Evolutionary conservation across 2,797 vertebrate genomes (phyloP).

Genomic region (Babyrousa celebensis): DNA sequence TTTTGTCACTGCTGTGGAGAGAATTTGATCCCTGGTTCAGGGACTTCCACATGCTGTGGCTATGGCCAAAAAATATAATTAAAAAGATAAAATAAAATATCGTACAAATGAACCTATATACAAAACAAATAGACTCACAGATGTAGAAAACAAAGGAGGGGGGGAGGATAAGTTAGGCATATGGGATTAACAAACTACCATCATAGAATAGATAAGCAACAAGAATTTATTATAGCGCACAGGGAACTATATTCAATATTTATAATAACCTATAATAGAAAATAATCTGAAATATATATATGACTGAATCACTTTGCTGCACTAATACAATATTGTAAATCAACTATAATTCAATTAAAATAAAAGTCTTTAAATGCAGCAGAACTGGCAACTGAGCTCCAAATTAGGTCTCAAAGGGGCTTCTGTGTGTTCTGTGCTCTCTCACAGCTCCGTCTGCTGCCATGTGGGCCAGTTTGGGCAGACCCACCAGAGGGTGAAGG

Average conservation of each 20-base stretch:
- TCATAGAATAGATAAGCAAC: not conserved
- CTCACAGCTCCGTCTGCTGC: not conserved
- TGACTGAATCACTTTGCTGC: not conserved
- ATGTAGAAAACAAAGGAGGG: not conserved
- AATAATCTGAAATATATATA: not conserved
- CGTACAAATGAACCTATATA: not conserved
- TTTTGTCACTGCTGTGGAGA: too few relatives aligned
- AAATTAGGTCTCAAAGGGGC: not conserved
- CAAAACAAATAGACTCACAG: not conserved
- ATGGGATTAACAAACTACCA: too few relatives aligned
- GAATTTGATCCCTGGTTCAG: too few relatives aligned
- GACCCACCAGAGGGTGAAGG: not conserved
- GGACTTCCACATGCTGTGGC: too few relatives aligned
- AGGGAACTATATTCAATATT: not conserved
- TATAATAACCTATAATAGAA: not conserved
- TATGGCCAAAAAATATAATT: too few relatives aligned
- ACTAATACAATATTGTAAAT: not conserved
- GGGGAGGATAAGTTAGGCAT: not conserved
- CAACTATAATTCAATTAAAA: not conserved
- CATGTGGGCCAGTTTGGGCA: fast-evolving
- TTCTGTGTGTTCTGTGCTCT: not conserved
- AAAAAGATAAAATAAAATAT: not conserved
- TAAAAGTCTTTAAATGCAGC: not conserved
- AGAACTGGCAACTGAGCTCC: not conserved
- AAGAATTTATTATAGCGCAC: not conserved